These are phyloP conservation scores for Anas bahamensis DNA, from an alignment of 2,797 vertebrate species.

Conservation along the genomic window DNA sequence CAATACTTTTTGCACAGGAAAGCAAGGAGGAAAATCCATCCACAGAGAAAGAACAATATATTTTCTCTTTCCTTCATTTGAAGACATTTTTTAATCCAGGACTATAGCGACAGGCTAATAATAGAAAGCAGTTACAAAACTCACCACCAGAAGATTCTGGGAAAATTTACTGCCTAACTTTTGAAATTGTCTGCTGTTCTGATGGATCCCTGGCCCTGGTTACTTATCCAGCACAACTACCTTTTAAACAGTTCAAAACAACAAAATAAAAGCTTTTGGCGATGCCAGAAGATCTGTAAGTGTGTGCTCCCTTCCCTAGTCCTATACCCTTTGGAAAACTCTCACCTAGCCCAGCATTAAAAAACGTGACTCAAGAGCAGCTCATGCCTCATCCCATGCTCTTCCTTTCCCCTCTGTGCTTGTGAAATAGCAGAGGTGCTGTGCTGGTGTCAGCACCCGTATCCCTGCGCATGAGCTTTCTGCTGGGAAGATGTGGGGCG, in stretches of 20 bases:
- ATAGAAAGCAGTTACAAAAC: not conserved
- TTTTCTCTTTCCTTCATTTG: not conserved
- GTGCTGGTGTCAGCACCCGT: rapidly evolving
- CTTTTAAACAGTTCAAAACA: not conserved
- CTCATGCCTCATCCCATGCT: not conserved
- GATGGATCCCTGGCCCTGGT: not conserved
- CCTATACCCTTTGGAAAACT: not conserved
- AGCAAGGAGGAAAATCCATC: not conserved
- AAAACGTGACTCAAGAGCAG: not conserved
- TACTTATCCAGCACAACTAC: not conserved
- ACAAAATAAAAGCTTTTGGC: not conserved
- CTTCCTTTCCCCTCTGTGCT: not conserved
- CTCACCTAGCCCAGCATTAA: not conserved
- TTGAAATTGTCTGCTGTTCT: not conserved
- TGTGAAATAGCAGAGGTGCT: not conserved
- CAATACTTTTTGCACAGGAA: not conserved
- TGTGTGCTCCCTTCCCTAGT: not conserved
- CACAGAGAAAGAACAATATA: not conserved
- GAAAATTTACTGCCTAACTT: not conserved
- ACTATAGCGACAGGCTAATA: not conserved
- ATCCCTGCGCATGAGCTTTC: not conserved
- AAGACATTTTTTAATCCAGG: not conserved
- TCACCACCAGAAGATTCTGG: not conserved
- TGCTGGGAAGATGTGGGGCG: not conserved
- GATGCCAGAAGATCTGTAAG: not conserved